phyloP scores from a whole-genome alignment of 2,888 invertebrate species.

The Luperina nickerlii region DNA sequence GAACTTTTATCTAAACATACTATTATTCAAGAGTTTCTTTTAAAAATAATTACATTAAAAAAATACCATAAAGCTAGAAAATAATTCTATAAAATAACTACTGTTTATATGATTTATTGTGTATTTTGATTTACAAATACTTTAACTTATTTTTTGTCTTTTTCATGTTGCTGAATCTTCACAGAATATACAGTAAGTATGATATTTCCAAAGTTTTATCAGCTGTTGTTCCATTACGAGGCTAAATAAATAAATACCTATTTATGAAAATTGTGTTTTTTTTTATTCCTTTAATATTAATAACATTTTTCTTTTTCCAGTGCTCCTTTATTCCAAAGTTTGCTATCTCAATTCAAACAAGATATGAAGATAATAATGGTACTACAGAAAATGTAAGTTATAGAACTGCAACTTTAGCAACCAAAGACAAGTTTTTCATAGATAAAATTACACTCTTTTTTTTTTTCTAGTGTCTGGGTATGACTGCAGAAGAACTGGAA shows the following conservation, averaged over 20 bases:
- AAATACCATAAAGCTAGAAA: neutral
- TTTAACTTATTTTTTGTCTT: slow-evolving; percentile 14
- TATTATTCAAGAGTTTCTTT: neutral
- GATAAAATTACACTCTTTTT: neutral
- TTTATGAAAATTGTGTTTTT: neutral
- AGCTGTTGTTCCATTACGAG: neutral
- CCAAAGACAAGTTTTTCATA: slow-evolving; percentile 39
- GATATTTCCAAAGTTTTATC: neutral
- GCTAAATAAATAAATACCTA: neutral
- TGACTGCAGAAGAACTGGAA: slow-evolving; percentile 93
- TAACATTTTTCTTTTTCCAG: slow-evolving; percentile 88
- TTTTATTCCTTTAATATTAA: neutral
- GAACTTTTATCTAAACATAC: neutral
- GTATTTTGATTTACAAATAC: slow-evolving; percentile 10
- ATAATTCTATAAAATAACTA: neutral
- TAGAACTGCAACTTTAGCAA: neutral
- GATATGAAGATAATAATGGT: slow-evolving; percentile 97
- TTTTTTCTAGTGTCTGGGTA: slow-evolving; percentile 92
- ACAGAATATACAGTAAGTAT: slow-evolving; percentile 59
- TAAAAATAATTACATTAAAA: neutral
- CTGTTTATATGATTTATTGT: neutral
- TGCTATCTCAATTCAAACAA: slow-evolving; percentile 95
- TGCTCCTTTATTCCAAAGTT: slow-evolving; percentile 97
- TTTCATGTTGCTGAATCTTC: slow-evolving; percentile 46
- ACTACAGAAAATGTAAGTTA: slow-evolving; percentile 95